These are phyloP conservation scores for Labeo catla DNA, from an alignment of 2,113 vertebrate genomes.

Conservation along the genomic window DNA sequence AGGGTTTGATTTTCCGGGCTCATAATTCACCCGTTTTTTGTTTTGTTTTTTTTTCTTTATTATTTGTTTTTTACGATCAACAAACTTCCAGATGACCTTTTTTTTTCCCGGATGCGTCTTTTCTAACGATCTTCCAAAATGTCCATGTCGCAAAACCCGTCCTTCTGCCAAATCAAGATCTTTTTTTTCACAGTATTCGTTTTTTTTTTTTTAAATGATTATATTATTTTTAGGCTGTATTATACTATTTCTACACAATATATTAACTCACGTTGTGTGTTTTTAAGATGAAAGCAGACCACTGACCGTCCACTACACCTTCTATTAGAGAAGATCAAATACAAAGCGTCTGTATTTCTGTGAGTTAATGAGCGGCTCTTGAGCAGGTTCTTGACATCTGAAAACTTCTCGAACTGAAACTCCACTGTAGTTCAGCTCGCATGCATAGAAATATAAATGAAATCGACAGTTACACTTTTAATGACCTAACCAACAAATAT, in stretches of 20 bases:
- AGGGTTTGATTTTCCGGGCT: neutral
- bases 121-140: no score
- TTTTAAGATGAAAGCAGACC: neutral
- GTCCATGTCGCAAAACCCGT: neutral
- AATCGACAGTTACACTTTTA: neutral
- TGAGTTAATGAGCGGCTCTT: neutral
- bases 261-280: neutral
- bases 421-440: neutral
- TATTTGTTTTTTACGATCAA: neutral
- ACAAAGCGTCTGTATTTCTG: no score
- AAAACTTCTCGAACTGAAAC: neutral
- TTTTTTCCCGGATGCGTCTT: neutral
- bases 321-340: no score
- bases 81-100: neutral
- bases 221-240: neutral
- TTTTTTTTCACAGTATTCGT: neutral
- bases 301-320: no score
- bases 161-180: neutral
- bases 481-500: neutral
- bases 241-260: neutral
- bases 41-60: neutral
- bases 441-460: neutral
- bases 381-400: neutral
- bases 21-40: neutral
- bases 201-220: neutral